Evolutionary conservation across 2,797 vertebrate genomes (phyloP).

Genomic region (Sebastiscus albofasciatus): DNA sequence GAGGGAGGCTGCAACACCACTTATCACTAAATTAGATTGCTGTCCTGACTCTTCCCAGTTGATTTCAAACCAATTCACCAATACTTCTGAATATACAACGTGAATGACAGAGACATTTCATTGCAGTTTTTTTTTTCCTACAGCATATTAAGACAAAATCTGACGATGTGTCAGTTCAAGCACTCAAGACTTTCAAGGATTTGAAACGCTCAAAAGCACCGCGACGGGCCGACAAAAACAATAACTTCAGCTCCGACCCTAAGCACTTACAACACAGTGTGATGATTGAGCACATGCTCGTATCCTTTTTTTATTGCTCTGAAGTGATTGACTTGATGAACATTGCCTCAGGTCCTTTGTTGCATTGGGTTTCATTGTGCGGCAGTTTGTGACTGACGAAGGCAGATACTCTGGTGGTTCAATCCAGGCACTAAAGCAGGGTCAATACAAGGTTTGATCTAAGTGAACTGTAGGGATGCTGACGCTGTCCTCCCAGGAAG

Average conservation of each 20-base stretch:
- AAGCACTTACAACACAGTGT: constrained; percentile 5
- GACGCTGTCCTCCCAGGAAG: not conserved
- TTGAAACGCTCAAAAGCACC: constrained; percentile 37
- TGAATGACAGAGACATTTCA: not conserved
- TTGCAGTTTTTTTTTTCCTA: not conserved
- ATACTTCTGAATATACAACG: not conserved
- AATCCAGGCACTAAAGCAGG: constrained; percentile 1
- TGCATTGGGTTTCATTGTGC: constrained; percentile 35
- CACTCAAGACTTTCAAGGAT: constrained; percentile 3
- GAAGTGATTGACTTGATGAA: constrained; percentile 52
- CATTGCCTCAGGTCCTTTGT: constrained; percentile 34
- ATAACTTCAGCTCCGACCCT: constrained; percentile 17
- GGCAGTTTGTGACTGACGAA: constrained; percentile 13
- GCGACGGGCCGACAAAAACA: constrained; percentile 18
- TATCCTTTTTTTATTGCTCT: constrained; percentile 28
- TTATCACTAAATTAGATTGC: not conserved
- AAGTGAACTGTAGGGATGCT: not conserved
- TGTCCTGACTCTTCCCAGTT: not conserved
- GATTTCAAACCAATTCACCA: constrained; percentile 20
- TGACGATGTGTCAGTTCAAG: constrained; percentile 9
- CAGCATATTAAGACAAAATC: not conserved
- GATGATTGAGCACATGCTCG: constrained; percentile 5
- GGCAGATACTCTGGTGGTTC: constrained; percentile 12
- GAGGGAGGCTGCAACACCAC: not conserved
- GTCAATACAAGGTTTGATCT: constrained; percentile 16